Evolutionary conservation across 2,888 invertebrate species (phyloP).

Genomic region (Flexamia atlantica): DNA sequence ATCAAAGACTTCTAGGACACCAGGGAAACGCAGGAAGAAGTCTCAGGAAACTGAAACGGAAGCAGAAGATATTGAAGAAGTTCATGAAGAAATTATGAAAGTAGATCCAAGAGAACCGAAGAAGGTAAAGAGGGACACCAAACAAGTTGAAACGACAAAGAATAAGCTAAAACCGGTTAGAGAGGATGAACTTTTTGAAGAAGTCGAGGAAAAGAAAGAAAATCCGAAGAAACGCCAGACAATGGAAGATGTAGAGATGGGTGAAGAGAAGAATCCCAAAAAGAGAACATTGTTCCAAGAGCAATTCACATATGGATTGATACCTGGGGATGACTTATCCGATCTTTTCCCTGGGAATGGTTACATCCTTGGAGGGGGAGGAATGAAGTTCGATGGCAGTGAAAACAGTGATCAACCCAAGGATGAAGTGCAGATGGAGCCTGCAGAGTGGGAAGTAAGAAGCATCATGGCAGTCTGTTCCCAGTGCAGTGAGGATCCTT

Average conservation of each 20-base stretch:
- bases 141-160: conserved; percentile 40
- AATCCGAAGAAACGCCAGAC: conserved; percentile 51
- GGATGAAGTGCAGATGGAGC: conserved; percentile 76
- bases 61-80: conserved; percentile 46
- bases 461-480: conserved; percentile 89
- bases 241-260: conserved; percentile 32
- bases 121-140: conserved; percentile 42
- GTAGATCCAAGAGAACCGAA: conserved; percentile 39
- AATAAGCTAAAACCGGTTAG: conserved; percentile 21
- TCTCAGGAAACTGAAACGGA: conserved; percentile 52
- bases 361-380: conserved; percentile 64
- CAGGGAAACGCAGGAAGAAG: conserved; percentile 57
- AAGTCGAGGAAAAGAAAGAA: conserved; percentile 34
- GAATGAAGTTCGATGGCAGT: conserved; percentile 63
- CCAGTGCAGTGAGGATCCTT: conserved; percentile 87
- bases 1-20: conserved; percentile 47
- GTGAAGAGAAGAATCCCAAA: conserved; percentile 64
- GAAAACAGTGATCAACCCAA: conserved; percentile 4
- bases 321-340: conserved; percentile 67
- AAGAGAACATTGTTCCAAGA: conserved; percentile 65
- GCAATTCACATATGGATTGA: conserved; percentile 66
- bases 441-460: conserved; percentile 89
- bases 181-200: conserved; percentile 46
- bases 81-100: conserved; percentile 52
- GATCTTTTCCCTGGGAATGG: conserved; percentile 65